Percentiles rank a stretch among this genome's conserved stretches.
Evolutionary conservation across 2,113 vertebrate species (phyloP).

Genomic region (Rousettus leschenaultii): DNA sequence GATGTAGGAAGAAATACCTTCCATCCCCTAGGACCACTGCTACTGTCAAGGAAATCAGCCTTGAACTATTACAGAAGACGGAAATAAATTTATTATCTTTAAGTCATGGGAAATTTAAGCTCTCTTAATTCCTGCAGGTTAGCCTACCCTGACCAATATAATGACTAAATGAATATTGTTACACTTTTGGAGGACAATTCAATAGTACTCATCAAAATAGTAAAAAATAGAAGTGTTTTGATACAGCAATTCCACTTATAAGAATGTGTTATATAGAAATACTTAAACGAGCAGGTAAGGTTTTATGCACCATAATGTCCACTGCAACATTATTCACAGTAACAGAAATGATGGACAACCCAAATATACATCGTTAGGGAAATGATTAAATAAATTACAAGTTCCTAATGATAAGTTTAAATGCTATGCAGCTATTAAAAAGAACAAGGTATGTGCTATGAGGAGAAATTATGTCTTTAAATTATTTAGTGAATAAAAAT

Average conservation of each 20-base stretch:
- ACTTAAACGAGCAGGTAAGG: neutral
- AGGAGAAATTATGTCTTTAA: neutral
- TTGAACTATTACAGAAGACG: neutral
- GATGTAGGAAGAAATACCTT: neutral
- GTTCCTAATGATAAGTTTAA: neutral
- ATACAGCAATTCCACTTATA: neutral
- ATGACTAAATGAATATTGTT: neutral
- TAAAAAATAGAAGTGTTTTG: neutral
- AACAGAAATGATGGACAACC: neutral
- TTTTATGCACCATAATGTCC: neutral
- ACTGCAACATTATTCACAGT: neutral
- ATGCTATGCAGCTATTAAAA: neutral
- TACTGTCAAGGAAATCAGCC: neutral
- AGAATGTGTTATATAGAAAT: neutral
- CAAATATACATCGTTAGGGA: neutral
- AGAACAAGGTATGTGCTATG: neutral
- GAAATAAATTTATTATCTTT: neutral
- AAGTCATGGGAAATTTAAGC: neutral
- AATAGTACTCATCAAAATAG: neutral
- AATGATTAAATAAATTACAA: neutral
- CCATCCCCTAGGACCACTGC: neutral
- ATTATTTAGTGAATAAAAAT: neutral
- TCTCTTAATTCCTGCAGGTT: neutral
- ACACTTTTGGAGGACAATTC: neutral
- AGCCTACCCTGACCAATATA: neutral